These are phyloP conservation scores for Pitta sordida DNA, from an alignment of 2,113 vertebrate genomes.

Conservation along the genomic window DNA sequence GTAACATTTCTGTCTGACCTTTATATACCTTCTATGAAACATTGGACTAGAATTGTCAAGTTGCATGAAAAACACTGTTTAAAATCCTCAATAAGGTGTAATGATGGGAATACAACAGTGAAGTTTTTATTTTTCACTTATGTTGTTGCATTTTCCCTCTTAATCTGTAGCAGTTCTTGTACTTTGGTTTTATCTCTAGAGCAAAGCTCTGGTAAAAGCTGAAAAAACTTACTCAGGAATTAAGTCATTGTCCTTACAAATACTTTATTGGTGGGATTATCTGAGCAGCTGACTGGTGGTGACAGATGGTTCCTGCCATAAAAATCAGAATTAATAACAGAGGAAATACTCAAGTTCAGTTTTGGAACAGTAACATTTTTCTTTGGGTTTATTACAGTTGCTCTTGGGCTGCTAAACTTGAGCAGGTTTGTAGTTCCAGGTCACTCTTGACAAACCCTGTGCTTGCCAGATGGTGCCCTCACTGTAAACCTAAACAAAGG, in stretches of 20 bases:
- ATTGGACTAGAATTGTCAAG: background rate
- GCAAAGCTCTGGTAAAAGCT: background rate
- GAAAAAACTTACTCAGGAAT: background rate
- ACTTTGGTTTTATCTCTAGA: background rate
- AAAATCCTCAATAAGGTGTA: background rate
- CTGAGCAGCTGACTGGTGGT: background rate
- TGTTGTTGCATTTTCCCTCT: background rate
- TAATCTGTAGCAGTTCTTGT: background rate
- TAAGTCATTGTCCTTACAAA: background rate
- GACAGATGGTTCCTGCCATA: background rate
- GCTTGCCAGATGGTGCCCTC: background rate
- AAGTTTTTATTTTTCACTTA: background rate
- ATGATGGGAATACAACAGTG: background rate
- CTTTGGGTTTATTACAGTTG: background rate
- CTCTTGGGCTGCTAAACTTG: background rate
- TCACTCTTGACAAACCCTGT: background rate
- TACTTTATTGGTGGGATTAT: background rate
- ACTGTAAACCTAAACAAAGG: background rate
- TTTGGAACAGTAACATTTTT: background rate
- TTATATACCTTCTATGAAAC: background rate
- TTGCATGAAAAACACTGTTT: background rate
- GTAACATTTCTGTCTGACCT: background rate
- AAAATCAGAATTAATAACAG: background rate
- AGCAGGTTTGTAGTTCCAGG: background rate
- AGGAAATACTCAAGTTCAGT: background rate